Percentiles rank a stretch among this genome's conserved stretches.
phyloP scores from a whole-genome alignment of 2,888 invertebrate genomes.

The Plutella xylostella region DNA sequence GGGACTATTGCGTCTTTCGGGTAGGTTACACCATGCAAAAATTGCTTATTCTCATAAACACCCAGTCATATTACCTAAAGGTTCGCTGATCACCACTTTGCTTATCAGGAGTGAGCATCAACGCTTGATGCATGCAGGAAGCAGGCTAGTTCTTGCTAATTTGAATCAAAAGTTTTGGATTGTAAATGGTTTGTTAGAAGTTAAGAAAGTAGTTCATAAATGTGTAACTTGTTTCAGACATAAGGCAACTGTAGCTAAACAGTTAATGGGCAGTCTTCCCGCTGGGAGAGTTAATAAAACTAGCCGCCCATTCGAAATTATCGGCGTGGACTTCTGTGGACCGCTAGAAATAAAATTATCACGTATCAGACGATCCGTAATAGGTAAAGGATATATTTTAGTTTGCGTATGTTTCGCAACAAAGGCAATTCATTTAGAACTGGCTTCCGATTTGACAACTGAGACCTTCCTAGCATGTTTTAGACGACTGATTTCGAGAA shows the following conservation, averaged over 20 bases:
- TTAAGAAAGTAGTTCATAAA: slow-evolving; percentile 17
- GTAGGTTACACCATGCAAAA: neutral
- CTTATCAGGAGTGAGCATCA: slow-evolving; percentile 9
- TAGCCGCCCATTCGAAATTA: slow-evolving; percentile 14
- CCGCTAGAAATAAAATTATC: slow-evolving; percentile 14
- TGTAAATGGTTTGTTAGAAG: slow-evolving; percentile 13
- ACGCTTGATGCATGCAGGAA: slow-evolving; percentile 12
- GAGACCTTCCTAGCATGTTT: neutral
- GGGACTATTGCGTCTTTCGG: neutral
- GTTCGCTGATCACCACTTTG: neutral
- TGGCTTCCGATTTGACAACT: slow-evolving; percentile 6
- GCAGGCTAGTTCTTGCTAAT: slow-evolving; percentile 6
- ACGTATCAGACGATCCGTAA: slow-evolving; percentile 10
- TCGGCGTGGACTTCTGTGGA: slow-evolving; percentile 17
- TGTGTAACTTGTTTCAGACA: slow-evolving; percentile 18
- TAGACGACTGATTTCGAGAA: neutral
- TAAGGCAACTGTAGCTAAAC: slow-evolving; percentile 13
- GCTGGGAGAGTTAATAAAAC: slow-evolving; percentile 9
- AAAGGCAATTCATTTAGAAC: slow-evolving; percentile 14
- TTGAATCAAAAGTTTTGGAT: slow-evolving; percentile 17
- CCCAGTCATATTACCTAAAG: slow-evolving; percentile 1
- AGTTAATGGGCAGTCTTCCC: slow-evolving; percentile 18
- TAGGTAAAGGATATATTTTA: slow-evolving; percentile 15
- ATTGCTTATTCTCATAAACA: slow-evolving; percentile 2
- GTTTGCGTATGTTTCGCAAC: slow-evolving; percentile 16